These are phyloP conservation scores for Neuroterus valhalla DNA, from an alignment of 1,140 invertebrate genomes.

Conservation along the genomic window DNA sequence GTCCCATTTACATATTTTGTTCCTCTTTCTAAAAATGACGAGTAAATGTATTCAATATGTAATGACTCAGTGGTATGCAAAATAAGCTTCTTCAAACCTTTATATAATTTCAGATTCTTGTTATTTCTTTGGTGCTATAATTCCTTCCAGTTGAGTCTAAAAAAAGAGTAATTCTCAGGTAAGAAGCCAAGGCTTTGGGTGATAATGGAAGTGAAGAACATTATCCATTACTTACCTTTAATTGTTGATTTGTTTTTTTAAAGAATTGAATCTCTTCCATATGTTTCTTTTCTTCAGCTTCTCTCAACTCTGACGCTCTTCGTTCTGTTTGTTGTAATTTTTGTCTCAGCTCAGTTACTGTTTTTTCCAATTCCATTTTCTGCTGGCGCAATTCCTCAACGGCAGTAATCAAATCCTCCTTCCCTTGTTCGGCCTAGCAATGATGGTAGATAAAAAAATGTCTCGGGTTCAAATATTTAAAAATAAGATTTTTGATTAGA, in stretches of 20 bases:
- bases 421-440: slow-evolving; percentile 79
- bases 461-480: too few species aligned
- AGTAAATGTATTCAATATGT: neutral
- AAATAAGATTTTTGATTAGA: too few species aligned
- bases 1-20: too few species aligned
- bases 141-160: slow-evolving; percentile 92
- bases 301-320: slow-evolving; percentile 86
- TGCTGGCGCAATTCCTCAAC: slow-evolving; percentile 80
- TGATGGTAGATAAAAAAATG: too few species aligned
- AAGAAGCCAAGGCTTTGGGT: too few species aligned
- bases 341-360: slow-evolving; percentile 87
- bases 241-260: slow-evolving; percentile 94
- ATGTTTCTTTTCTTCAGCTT: slow-evolving; percentile 93
- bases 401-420: slow-evolving; percentile 79
- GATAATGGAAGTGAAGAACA: too few species aligned
- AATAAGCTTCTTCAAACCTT: neutral
- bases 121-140: slow-evolving; percentile 93
- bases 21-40: too few species aligned
- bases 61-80: neutral
- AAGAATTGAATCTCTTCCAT: slow-evolving; percentile 92
- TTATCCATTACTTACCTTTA: slow-evolving; percentile 81
- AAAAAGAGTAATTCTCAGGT: slow-evolving; percentile 60
- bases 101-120: neutral
- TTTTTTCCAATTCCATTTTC: slow-evolving; percentile 85
- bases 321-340: slow-evolving; percentile 91